Evolutionary conservation across 53 echinoderm and acorn worm species (phyloP), one percentile per base, ranked within the genome.

Genomic region (Pentamera pediparva): DNA sequence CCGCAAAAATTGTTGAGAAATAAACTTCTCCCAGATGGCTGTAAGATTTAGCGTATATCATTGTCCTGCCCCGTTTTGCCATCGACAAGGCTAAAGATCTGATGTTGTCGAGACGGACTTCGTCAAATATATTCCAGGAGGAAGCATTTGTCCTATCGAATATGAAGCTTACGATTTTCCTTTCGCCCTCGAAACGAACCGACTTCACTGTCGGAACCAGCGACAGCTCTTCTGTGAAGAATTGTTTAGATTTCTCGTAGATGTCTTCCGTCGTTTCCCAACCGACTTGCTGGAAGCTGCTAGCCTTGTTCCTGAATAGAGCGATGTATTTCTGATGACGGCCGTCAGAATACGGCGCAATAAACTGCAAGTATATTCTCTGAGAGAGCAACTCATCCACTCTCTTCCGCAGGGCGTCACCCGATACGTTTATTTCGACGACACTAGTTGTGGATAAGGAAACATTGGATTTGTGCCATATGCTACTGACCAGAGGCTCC

Each of bases 1-100:
- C 79, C 10, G 83, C 43, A 67, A 98, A 98, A 35, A 98, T 69
- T 7, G 89, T 91, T 17, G 98, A 91, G 55, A 98, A 98, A 8
- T 69, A 76, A 11, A 78, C 41, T n/a, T 78, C 38, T 18, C 75
- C 91, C 35, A 40, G 78, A 47, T 83, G 75, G 10, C 3, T 27
- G 35, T 91, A 91, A 2, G 88, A 88, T 74, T 92, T 82, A n/a
- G 88, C 74, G 39, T 83, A 98, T 15, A 40, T 64, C 21, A 98
- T 70, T 37, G 78, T 86, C 52, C 78, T 76, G 34, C 88, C 86
- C 17, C 47, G 61, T 17, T 74, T 50, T 5, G 98, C 90, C 76
- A 91, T 98, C 11, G 57, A 48, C 32, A 86, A 40, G n/a, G 87
- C 81, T 12, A 81, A 67, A 5, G 79, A 33, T 36, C 89, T 80